A percentile compares a stretch with the other conserved stretches of the same genome.
Conservation (phyloP, 2,888 invertebrate species). For the Archaeoteleia sp. region DNA sequence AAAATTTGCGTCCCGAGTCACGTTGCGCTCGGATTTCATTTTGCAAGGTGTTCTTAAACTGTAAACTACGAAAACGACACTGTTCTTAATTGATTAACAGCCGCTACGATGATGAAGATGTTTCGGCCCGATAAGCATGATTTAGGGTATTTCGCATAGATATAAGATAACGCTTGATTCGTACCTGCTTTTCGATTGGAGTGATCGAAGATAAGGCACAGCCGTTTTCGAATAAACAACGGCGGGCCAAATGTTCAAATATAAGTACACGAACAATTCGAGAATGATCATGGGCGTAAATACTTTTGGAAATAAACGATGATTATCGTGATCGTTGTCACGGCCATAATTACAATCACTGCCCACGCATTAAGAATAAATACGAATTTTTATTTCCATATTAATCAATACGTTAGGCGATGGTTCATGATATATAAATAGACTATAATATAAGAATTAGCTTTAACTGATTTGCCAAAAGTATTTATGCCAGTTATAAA, state of each 20-base stretch:
- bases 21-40: no score
- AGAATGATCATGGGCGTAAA: no score
- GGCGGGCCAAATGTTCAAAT: no score
- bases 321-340: constrained; percentile 14
- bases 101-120: not conserved
- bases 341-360: constrained; percentile 16
- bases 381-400: not conserved
- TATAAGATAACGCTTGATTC: constrained; percentile 28
- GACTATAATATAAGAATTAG: constrained; percentile 2
- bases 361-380: constrained; percentile 25
- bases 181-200: constrained; percentile 35
- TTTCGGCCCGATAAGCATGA: not conserved
- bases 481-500: no score
- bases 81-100: not conserved
- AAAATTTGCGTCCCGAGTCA: no score
- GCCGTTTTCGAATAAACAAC: constrained; percentile 9
- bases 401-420: constrained; percentile 6
- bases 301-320: constrained; percentile 1
- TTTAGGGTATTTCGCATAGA: constrained; percentile 24
- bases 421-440: constrained; percentile 24
- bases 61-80: not conserved
- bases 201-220: constrained; percentile 16
- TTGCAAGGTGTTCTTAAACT: not conserved
- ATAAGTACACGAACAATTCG: no score
- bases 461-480: no score